Base-by-base conservation (phyloP, 2,888 invertebrate genomes). In the Eledona agricola region DNA sequence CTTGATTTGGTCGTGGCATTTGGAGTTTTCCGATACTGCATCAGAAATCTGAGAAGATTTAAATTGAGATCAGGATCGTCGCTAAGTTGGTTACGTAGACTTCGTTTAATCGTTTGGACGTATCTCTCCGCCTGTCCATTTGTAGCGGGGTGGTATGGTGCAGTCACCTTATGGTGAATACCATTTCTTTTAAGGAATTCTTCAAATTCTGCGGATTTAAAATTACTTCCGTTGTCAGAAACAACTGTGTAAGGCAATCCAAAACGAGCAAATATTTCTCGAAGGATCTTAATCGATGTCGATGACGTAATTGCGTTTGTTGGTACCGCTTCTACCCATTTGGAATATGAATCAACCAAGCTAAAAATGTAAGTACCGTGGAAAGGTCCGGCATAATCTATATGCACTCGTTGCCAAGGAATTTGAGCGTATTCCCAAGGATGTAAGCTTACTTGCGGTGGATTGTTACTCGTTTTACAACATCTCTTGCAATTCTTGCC, bases 371-470 rank as follows among this genome's bases (percentile, higher is more conserved):
- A 35, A 32, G 15, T 46, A 10, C 40, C 50, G 4, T 23, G 25
- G 32, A 62, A 35, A 26, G 63, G 63, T 55, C 66, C 65, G 43
- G 64, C 63, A 51, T 64, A 70, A 59, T 69, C 65, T 13, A 70
- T 57, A 35, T 70, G 71, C 4, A 71, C 17, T n/a, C 65, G 17
- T 22, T 58, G 40, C 62, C 65, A 69, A 2, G 63, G 53, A 45
- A 22, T 38, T n/a, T 37, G 49, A 1, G 64, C 55, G 29, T 57
- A 56, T 31, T 65, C 60, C 66, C 64, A 64, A 3, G 55, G 55
- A 34, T 65, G 61, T 3, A 35, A 25, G 1, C 15, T 20, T 6
- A 47, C 42, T 32, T 58, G 47, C 2, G 40, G 5, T 11, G 56
- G 63, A 42, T 54, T 53, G 11, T 57, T 55, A 7, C 19, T 26